phyloP scores from a whole-genome alignment of 2,797 vertebrate genomes.

The Staurois parvus region DNA sequence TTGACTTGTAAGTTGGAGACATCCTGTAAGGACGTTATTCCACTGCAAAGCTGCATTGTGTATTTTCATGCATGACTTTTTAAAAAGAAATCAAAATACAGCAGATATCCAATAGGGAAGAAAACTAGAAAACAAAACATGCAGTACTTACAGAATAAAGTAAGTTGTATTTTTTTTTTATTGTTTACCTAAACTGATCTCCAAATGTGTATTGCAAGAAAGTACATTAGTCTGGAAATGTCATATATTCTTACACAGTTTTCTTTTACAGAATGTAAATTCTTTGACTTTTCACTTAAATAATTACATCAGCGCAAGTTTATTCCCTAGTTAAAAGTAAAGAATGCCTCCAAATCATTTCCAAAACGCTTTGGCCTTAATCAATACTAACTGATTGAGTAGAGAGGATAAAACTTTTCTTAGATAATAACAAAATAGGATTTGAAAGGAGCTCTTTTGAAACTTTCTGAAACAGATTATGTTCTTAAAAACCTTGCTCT shows the following conservation, averaged over 20 bases:
- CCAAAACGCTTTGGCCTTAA: slow-evolving; percentile 54
- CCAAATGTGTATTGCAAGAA: not conserved
- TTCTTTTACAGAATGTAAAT: not conserved
- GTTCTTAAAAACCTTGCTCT: slow-evolving; percentile 80
- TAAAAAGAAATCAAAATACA: too few species aligned
- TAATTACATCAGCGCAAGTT: not conserved
- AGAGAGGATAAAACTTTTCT: slow-evolving; percentile 71
- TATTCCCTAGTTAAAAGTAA: not conserved
- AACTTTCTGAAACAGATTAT: slow-evolving; percentile 84
- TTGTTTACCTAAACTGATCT: not conserved
- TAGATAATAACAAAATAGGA: slow-evolving; percentile 75
- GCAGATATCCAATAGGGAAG: too few species aligned
- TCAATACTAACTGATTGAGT: slow-evolving; percentile 67
- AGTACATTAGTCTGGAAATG: not conserved
- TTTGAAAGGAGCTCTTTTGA: slow-evolving; percentile 77
- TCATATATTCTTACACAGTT: not conserved
- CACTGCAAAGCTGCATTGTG: too few species aligned
- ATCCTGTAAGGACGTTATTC: too few species aligned
- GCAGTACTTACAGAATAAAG: too few species aligned
- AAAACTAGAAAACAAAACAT: too few species aligned
- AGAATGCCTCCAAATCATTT: not conserved
- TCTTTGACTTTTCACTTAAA: not conserved
- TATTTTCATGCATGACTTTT: too few species aligned
- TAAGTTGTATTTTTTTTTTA: too few species aligned
- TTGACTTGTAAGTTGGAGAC: too few species aligned